A percentile compares a stretch with the other conserved stretches of the same genome.
phyloP scores from a whole-genome alignment of 2,113 vertebrate genomes.

The Tricholaema leucomelas region DNA sequence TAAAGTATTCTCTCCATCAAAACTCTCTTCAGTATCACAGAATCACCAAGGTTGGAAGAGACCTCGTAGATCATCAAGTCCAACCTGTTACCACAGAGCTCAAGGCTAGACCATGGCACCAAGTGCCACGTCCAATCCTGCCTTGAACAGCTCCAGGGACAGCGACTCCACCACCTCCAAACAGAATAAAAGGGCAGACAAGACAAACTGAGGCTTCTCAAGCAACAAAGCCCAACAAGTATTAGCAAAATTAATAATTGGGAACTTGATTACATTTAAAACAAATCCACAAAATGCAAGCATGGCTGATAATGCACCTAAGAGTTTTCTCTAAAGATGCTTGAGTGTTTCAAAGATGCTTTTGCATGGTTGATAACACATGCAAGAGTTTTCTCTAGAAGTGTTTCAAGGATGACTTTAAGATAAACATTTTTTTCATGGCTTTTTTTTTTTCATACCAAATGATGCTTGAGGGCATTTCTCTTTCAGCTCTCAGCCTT shows the following conservation, averaged over 20 bases:
- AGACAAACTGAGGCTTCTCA: not conserved
- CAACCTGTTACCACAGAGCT: too few relatives aligned
- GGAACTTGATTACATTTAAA: slow-evolving; percentile 1
- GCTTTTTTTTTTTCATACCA: slow-evolving; percentile 31
- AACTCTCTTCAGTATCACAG: too few relatives aligned
- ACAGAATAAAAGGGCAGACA: too few relatives aligned
- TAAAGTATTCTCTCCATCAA: too few relatives aligned
- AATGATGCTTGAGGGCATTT: slow-evolving; percentile 1
- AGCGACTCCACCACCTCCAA: too few relatives aligned
- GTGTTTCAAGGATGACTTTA: slow-evolving; percentile 13
- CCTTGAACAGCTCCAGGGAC: too few relatives aligned
- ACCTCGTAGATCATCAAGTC: too few relatives aligned
- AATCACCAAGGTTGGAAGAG: too few relatives aligned
- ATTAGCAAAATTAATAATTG: not conserved
- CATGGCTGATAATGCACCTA: not conserved
- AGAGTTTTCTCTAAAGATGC: not conserved
- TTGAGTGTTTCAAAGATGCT: not conserved
- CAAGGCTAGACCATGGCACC: too few relatives aligned
- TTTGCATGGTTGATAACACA: slow-evolving; percentile 8
- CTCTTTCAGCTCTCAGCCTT: not conserved
- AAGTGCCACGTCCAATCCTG: too few relatives aligned
- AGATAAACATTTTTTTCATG: not conserved
- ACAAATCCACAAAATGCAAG: not conserved
- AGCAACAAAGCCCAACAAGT: not conserved
- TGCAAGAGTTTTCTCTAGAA: not conserved